Evolutionary conservation across 2,113 vertebrate genomes (phyloP), one percentile per base, ranked within the genome.

Genomic region (Notarius quadriscutis): DNA sequence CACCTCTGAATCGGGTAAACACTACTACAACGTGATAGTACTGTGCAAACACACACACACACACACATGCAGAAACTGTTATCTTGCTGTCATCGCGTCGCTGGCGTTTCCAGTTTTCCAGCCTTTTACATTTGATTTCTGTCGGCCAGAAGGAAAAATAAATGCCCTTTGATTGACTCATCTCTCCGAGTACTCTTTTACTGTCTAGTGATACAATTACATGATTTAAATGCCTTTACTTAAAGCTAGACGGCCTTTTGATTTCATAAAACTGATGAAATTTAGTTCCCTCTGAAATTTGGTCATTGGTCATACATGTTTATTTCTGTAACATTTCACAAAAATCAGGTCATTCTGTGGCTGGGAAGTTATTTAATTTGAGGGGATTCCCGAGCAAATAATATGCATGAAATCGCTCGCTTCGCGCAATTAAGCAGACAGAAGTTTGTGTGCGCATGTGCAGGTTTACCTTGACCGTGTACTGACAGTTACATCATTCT

Each of bases 1-100:
- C 91, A 93, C 90, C 91, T 92, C 92, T 92, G 89, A 89, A 87
- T 88, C 88, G 88, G 88, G 87, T 92, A 94, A 95, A 93, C 92
- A 91, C 88, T 91, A 91, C 90, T 91, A 92, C 91, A 87, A 88
- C 90, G 91, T 89, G 34, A 86, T 89, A 80, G 20, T n/a, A 55
- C 80, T 87, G 86, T 62, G 2, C 25, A 71, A 12, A 79, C 74
- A 75, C 57, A 82, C 58, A 69, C 58, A 87, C 80, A 82, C 79
- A 41, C 57, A 27, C 57, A 63, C 87, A 27, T 41, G 58, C 75
- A 87, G 9, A 63, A 88, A 14, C 85, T 89, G 65, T 94, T 93
- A 93, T 94, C 91, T 88, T 87, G 88, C 50, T 50, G 6, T 50
- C 20, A 22, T 22, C 4, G 20, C 20, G 10, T 53, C 53, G 11